Evolutionary conservation across 64 coral and sea anemone genomes (phyloP), one percentile per base, ranked within the genome.

Genomic region (Hydrozoanthus tunicans): DNA sequence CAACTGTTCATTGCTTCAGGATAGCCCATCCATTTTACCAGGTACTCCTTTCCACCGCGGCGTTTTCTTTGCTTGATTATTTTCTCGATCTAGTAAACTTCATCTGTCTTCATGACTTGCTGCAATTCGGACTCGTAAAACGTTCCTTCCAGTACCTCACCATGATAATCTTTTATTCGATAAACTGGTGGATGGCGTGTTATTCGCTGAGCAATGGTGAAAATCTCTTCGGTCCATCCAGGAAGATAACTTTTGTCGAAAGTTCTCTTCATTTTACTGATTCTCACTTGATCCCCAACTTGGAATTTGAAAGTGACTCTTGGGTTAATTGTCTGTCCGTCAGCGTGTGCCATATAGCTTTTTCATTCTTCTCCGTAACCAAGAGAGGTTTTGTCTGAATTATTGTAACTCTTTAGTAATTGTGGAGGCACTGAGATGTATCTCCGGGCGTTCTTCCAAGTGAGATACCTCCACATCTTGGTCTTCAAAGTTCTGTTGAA

Each of bases 401-500:
- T 68, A 4, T 68, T 68, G 65, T 7, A 68, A n/a, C 13, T 68
- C 13, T 13, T 78, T 32, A 78, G 24, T 78, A 78, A 32, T 78
- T 23, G 15, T 52, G 76, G 24, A 5, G 27, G 20, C 6, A 78
- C 55, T 4, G 76, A 57, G 51, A 78, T n/a, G 23, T 78, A 78
- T 5, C 14, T 78, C 14, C 24, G 51, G 23, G 76, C 27, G 55
- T 78, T 78, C 76, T 78, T 78, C 76, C 76, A 78, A 7, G 65
- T 68, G 3, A 68, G 9, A 13, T 68, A 68, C 13, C 65, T 12
- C 65, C 6, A 90, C 26, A 93, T 10, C 25, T 64, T 74, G 4
- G 24, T 4, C 61, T 90, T 93, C 53, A 93, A 66, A 68, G 7
- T 68, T 15, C 65, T 12, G 65, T 7, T 68, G 11, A 68, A 68